Percentiles rank a stretch among this genome's conserved stretches.
Conservation (phyloP, 2,113 vertebrate genomes). For the Chlamydotis undulata region DNA sequence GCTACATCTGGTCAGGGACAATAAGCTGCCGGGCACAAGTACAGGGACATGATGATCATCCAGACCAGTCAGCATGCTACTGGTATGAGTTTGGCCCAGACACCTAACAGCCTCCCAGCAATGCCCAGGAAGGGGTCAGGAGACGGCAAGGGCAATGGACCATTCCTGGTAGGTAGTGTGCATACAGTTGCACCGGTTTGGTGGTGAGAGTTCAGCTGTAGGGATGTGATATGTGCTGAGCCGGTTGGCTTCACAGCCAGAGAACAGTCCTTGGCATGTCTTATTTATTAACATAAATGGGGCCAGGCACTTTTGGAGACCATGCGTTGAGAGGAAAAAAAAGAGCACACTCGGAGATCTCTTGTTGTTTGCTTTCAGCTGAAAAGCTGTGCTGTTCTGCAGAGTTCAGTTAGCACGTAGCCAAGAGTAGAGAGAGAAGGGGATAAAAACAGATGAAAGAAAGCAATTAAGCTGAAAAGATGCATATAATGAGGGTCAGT, state of each 20-base stretch:
- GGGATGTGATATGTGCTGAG: background rate
- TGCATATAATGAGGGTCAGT: background rate
- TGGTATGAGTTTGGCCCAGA: background rate
- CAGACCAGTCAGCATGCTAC: background rate
- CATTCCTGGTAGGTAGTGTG: background rate
- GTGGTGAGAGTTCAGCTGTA: background rate
- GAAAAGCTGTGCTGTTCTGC: background rate
- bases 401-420: background rate
- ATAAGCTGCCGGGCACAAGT: background rate
- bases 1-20: background rate
- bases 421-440: background rate
- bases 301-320: background rate
- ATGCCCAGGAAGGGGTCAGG: background rate
- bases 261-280: background rate
- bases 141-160: background rate
- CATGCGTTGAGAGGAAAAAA: background rate
- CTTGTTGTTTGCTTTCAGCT: background rate
- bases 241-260: background rate
- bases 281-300: background rate
- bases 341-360: background rate
- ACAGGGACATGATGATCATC: background rate
- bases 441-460: background rate
- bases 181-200: background rate
- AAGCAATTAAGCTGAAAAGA: background rate
- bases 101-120: background rate